Evolutionary conservation across 1,140 invertebrate genomes (phyloP).

Genomic region (Drosophila quadrilineata): DNA sequence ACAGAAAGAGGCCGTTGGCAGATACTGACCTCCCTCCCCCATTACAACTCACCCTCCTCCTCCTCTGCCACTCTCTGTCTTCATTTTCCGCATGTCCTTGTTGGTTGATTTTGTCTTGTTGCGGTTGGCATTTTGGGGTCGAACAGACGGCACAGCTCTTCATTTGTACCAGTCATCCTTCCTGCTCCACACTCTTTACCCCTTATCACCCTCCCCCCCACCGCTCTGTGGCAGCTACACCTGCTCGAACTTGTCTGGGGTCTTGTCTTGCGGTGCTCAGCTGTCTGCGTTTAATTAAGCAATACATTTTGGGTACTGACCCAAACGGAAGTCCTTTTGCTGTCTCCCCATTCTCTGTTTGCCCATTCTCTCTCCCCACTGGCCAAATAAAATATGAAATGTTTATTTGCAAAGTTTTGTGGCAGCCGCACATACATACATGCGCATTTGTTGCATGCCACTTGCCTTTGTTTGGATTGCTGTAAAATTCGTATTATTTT

Average conservation of each 20-base stretch:
- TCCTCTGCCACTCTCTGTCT: neutral
- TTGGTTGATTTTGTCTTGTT: constrained; percentile 59
- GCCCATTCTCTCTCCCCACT: too few species aligned
- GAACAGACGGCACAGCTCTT: constrained; percentile 14
- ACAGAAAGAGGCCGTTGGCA: constrained; percentile 28
- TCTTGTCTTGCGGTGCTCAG: constrained; percentile 33
- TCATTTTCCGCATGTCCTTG: constrained; percentile 20
- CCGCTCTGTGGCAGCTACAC: neutral
- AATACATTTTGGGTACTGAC: constrained; percentile 33
- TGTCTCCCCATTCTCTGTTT: too few species aligned
- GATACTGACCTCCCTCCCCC: neutral
- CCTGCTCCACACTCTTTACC: too few species aligned
- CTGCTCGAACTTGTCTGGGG: constrained; percentile 27
- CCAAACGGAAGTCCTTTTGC: constrained; percentile 1
- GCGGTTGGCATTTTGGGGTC: constrained; percentile 46
- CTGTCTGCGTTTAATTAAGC: constrained; percentile 59
- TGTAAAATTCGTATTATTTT: constrained; percentile 15
- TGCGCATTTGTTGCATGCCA: neutral
- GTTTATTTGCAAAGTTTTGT: constrained; percentile 1
- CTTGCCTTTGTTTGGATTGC: constrained; percentile 23
- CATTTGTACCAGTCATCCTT: too few species aligned
- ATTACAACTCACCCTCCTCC: neutral
- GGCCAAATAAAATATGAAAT: too few species aligned
- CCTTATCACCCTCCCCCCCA: neutral
- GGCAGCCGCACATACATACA: too few species aligned